Evolutionary conservation across 2,888 invertebrate genomes (phyloP), one percentile per base, ranked within the genome.

Genomic region (Pilophorus perplexus): DNA sequence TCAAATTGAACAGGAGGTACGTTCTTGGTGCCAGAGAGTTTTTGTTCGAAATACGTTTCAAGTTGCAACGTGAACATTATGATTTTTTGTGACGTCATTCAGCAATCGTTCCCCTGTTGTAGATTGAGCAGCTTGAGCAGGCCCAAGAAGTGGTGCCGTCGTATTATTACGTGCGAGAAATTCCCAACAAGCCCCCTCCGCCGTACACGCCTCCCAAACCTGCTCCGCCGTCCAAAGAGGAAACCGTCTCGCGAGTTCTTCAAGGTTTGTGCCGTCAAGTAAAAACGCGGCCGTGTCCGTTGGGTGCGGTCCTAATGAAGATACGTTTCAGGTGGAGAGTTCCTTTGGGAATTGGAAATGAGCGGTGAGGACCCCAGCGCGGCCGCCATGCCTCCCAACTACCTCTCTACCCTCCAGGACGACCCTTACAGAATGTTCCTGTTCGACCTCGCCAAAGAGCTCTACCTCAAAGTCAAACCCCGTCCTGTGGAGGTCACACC

Each of bases 131-230:
- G 74, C 77, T 84, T 20, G 82, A 83, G 73, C 73, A 73, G 59
- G 73, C 74, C 60, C 72, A 74, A 64, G 73, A 74, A 54, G 79
- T 79, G 64, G 80, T 81, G 65, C 80, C 82, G 42, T 80, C 82
- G 44, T 64, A 52, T 25, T 78, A 78, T 71, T 85, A 80, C 75
- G 78, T 84, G 44, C 77, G 87, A 50, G 85, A 86, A 76, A 86
- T 87, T 69, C 87, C 87, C 3, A 86, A 87, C 74, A 87, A 87
- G 74, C 86, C 88, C 8, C 88, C 88, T 1, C 88, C 88, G 0
- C 88, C 88, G 0, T 89, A 88, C 76, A 85, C 84, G 0, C 86
- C 87, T 5, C 86, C 68, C 4, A 66, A 67, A 28, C 57, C 42
- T 18, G 74, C 80, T 2, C 46, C 57, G 12, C 81, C 82, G 0